phyloP scores from a whole-genome alignment of 2,888 invertebrate species.

The Drosophila aldrichi region DNA sequence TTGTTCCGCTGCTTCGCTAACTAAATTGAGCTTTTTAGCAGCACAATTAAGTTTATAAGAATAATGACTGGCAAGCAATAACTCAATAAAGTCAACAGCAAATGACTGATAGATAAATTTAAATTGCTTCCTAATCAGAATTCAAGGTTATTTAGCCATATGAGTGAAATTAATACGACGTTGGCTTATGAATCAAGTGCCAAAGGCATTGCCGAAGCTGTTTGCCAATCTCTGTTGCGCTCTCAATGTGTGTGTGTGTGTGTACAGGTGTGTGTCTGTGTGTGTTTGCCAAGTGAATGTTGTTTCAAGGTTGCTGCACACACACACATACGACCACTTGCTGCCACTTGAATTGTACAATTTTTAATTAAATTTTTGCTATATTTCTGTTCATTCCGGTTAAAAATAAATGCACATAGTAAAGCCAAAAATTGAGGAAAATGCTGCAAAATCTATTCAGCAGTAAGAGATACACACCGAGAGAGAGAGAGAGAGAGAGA shows the following conservation, averaged over 20 bases:
- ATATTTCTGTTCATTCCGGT: conserved; percentile 39
- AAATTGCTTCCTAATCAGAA: conserved; percentile 80
- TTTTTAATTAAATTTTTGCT: conserved; percentile 68
- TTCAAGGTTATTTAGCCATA: conserved; percentile 71
- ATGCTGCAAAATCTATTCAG: conserved; percentile 27
- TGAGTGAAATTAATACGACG: conserved; percentile 76
- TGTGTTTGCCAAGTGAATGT: conserved; percentile 50
- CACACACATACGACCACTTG: conserved; percentile 21
- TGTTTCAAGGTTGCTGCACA: conserved; percentile 61
- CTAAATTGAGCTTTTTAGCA: conserved; percentile 53
- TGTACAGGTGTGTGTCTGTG: conserved; percentile 6
- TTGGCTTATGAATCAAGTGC: conserved; percentile 65
- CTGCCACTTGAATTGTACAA: conserved; percentile 52
- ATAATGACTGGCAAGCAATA: conserved; percentile 32
- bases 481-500: neutral
- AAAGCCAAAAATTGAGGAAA: conserved; percentile 54
- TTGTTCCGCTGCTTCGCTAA: no score
- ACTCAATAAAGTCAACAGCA: conserved; percentile 57
- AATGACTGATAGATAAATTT: conserved; percentile 68
- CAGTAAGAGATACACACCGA: conserved; percentile 22
- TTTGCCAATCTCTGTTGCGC: conserved; percentile 49
- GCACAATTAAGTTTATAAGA: conserved; percentile 66
- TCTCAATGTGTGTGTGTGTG: conserved; percentile 10
- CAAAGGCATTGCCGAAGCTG: conserved; percentile 67
- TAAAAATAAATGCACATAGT: conserved; percentile 68